phyloP scores from a whole-genome alignment of 2,113 vertebrate species.

The Microcebus lehilahytsara region DNA sequence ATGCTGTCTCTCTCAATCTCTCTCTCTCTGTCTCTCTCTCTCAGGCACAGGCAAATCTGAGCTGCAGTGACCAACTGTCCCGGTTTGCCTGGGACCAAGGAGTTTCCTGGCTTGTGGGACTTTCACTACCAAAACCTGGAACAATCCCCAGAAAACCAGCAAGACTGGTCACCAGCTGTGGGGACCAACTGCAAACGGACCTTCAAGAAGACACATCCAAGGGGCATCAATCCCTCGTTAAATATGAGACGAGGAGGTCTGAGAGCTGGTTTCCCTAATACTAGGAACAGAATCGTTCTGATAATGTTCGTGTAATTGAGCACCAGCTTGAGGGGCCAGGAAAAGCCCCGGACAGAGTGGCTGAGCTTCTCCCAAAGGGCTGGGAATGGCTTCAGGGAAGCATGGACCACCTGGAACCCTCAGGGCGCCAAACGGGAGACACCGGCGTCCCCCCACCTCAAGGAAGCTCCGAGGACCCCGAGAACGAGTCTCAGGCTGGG shows the following conservation, averaged over 20 bases:
- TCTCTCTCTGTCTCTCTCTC: too few relatives aligned
- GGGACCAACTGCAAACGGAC: background rate
- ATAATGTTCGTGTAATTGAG: background rate
- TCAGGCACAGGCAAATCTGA: background rate
- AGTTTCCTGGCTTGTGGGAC: background rate
- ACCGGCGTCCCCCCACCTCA: rapidly evolving
- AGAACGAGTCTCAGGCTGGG: rapidly evolving
- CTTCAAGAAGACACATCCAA: background rate
- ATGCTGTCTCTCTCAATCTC: too few relatives aligned
- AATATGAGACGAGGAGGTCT: background rate
- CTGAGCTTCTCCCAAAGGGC: background rate
- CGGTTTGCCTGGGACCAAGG: background rate
- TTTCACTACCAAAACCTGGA: background rate
- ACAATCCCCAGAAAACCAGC: background rate
- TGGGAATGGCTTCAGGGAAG: background rate
- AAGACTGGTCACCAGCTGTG: rapidly evolving
- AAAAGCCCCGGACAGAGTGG: too few relatives aligned
- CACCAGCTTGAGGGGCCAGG: too few relatives aligned
- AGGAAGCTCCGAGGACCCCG: background rate
- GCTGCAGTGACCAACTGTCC: rapidly evolving
- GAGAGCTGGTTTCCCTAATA: background rate
- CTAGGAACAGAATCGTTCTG: background rate
- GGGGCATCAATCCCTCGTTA: background rate
- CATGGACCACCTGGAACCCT: rapidly evolving
- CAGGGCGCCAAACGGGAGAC: rapidly evolving